Conservation (phyloP, 2,113 vertebrate genomes). For the Piprites chloris region DNA sequence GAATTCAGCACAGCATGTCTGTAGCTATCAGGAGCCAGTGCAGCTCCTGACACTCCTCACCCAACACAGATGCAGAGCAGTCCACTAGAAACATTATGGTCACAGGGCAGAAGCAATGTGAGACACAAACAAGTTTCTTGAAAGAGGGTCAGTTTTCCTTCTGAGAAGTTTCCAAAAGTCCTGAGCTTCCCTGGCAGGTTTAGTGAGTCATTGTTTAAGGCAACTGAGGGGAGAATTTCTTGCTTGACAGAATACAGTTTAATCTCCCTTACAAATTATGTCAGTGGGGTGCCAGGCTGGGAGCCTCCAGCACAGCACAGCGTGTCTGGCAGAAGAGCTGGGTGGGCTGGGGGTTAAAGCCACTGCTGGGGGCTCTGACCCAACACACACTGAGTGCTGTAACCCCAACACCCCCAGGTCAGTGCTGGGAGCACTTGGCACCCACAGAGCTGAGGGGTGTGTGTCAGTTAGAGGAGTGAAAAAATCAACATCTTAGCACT, state of each 20-base stretch:
- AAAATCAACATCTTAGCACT: background rate
- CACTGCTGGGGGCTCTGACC: background rate
- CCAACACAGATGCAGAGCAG: background rate
- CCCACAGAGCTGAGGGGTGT: background rate
- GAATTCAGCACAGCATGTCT: background rate
- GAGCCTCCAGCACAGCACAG: background rate
- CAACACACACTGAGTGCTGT: background rate
- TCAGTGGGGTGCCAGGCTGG: background rate
- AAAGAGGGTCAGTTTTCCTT: background rate
- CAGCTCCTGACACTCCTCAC: background rate
- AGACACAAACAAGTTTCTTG: background rate
- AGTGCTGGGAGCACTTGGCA: background rate
- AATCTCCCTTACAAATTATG: background rate
- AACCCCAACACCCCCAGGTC: accelerated
- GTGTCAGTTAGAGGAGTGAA: background rate
- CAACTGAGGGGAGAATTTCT: background rate
- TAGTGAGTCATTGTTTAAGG: background rate
- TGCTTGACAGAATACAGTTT: background rate
- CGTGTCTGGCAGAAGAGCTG: background rate
- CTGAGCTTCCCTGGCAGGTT: background rate
- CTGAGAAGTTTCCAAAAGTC: background rate
- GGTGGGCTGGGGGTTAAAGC: background rate
- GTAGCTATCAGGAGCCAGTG: background rate
- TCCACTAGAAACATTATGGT: background rate
- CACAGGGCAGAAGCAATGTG: background rate